Evolutionary conservation across 2,797 vertebrate genomes (phyloP).

Genomic region (Cichlasoma orientale): DNA sequence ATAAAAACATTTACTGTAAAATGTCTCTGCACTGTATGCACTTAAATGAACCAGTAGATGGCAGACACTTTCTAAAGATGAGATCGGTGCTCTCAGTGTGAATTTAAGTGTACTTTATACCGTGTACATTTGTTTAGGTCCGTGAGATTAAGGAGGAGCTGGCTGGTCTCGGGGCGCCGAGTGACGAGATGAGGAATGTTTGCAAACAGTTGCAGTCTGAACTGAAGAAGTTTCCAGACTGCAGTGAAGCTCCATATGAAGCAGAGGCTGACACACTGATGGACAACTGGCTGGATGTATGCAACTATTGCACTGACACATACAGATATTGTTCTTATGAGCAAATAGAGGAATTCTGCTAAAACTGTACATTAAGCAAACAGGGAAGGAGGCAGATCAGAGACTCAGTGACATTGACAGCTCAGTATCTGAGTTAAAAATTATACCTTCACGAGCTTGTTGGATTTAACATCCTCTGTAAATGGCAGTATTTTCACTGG

Average conservation of each 20-base stretch:
- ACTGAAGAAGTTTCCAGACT: slow-evolving; percentile 91
- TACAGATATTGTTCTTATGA: neutral
- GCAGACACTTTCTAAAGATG: slow-evolving; percentile 5
- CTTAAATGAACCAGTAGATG: neutral
- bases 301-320: slow-evolving; percentile 25
- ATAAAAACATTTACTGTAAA: neutral
- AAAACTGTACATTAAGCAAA: neutral
- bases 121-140: slow-evolving; percentile 76
- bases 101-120: neutral
- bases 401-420: neutral
- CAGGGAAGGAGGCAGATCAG: neutral
- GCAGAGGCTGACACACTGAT: slow-evolving; percentile 89
- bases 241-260: slow-evolving; percentile 87
- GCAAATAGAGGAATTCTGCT: neutral
- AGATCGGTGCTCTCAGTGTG: neutral
- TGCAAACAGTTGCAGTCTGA: slow-evolving; percentile 91
- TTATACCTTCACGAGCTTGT: neutral
- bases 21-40: neutral
- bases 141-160: slow-evolving; percentile 87
- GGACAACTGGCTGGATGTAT: slow-evolving; percentile 96
- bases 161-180: slow-evolving; percentile 76
- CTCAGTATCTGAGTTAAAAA: neutral
- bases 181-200: slow-evolving; percentile 88
- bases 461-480: neutral
- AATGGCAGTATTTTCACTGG: neutral